A percentile compares a stretch with the other conserved stretches of the same genome.
phyloP scores from a whole-genome alignment of 2,113 vertebrate genomes.

The Enhydra lutris region DNA sequence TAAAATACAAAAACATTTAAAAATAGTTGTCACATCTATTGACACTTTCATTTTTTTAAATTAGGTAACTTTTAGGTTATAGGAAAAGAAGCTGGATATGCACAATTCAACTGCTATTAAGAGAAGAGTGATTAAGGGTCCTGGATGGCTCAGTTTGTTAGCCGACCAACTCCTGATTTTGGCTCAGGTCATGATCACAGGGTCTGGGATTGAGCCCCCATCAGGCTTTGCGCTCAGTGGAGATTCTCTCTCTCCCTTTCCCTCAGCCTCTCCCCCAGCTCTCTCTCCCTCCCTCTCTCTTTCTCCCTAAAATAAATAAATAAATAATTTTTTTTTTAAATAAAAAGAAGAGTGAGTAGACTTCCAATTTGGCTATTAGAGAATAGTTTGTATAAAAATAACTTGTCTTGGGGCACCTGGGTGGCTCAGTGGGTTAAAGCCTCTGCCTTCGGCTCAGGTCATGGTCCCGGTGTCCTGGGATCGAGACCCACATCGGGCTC shows the following conservation, averaged over 20 bases:
- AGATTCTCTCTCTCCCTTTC: not conserved
- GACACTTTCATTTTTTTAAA: not conserved
- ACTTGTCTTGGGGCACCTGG: not conserved
- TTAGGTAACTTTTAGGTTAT: not conserved
- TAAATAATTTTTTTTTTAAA: too few species aligned
- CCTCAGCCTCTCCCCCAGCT: not conserved
- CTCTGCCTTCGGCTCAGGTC: too few species aligned
- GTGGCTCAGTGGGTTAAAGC: too few species aligned
- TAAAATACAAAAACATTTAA: not conserved
- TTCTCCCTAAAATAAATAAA: not conserved
- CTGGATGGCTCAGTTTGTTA: not conserved
- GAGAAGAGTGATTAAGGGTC: not conserved
- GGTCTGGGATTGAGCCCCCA: not conserved
- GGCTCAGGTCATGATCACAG: not conserved
- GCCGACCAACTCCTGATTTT: not conserved
- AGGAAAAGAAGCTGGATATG: not conserved
- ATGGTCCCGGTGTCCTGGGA: too few species aligned
- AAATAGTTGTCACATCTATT: not conserved
- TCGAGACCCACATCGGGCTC: too few species aligned
- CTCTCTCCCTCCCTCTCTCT: not conserved
- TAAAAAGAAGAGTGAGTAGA: not conserved
- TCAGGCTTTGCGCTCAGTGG: not conserved
- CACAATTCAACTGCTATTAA: not conserved
- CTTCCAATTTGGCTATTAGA: not conserved
- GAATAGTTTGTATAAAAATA: not conserved